phyloP scores from a whole-genome alignment of 2,888 invertebrate genomes.

The Alentia gelatinosa region DNA sequence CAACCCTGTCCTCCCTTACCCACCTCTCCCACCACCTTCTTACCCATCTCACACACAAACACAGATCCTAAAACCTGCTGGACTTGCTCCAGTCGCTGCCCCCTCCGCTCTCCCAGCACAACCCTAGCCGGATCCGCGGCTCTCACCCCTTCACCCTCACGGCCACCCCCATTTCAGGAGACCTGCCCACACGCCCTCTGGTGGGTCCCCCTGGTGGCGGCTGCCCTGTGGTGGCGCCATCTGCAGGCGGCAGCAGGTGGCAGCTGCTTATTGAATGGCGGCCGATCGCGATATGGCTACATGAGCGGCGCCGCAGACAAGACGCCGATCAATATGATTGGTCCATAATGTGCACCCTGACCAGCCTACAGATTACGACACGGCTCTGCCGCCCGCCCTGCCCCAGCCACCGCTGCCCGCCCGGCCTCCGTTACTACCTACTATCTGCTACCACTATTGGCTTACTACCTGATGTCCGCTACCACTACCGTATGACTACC shows the following conservation, averaged over 20 bases:
- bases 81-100: too few species aligned
- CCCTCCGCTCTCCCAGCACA: too few species aligned
- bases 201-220: background rate
- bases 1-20: background rate
- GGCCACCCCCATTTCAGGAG: background rate
- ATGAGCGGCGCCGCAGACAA: constrained; percentile 40
- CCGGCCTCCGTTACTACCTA: background rate
- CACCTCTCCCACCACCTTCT: background rate
- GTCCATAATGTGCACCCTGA: constrained; percentile 50
- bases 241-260: background rate
- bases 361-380: constrained; percentile 40
- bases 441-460: too few species aligned
- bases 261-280: constrained; percentile 40
- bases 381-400: background rate
- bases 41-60: background rate
- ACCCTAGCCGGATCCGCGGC: too few species aligned
- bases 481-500: background rate
- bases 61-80: background rate
- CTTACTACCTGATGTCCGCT: background rate
- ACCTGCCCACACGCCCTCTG: background rate
- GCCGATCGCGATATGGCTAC: constrained; percentile 39
- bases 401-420: background rate
- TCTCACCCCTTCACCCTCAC: background rate
- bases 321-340: constrained; percentile 48
- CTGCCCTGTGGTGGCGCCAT: background rate